Base-by-base conservation (phyloP, 2,113 vertebrate genomes). In the Ariopsis seemanni region DNA sequence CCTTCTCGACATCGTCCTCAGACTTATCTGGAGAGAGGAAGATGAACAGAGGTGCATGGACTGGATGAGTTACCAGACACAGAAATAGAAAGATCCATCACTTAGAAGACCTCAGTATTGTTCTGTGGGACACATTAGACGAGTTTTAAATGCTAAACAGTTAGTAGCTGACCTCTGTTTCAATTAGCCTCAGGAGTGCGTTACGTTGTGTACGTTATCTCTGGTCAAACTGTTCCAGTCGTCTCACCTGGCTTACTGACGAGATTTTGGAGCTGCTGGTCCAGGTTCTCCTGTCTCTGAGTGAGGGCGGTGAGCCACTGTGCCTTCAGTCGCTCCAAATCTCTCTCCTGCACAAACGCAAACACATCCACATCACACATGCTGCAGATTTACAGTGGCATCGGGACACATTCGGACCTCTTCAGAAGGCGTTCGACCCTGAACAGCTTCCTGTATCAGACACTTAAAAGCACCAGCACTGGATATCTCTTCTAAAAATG, bases 231-330 rank as follows among this genome's bases (percentile, higher is more conserved):
- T 0, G 15, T 22, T 80, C 25, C 2, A 62, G 57, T 34, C 11
- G 30, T 84, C 52, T 58, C 90, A 95, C 94, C 93, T 90, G 93
- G 81, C 92, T 98, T 99, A 91, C 94, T 96, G 92, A 97, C 97
- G 0, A 99, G 94, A 85, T 95, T 97, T 89, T 99, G 97, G 53
- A 99, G 91, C 25, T 98, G 97, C 69, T 99, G 96, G 89, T 99
- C 98, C 0, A 99, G 95, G 86, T 98, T 98, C 85, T 99, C 97
- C 91, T 99, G 98, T 14, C 97, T 96, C 89, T 97, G 97, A 0
- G 97, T 98, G 89, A 99, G 94, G 4, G 95, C 95, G 42, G 94
- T 95, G 4, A 99, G 93, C 98, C 98, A 99, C 90, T 99, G 97
- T 82, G 93, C 90, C 82, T 97, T 95, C 22, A 99, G 94, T 85